These are phyloP conservation scores for Melanerpes formicivorus DNA, from an alignment of 2,113 vertebrate species.

Conservation along the genomic window DNA sequence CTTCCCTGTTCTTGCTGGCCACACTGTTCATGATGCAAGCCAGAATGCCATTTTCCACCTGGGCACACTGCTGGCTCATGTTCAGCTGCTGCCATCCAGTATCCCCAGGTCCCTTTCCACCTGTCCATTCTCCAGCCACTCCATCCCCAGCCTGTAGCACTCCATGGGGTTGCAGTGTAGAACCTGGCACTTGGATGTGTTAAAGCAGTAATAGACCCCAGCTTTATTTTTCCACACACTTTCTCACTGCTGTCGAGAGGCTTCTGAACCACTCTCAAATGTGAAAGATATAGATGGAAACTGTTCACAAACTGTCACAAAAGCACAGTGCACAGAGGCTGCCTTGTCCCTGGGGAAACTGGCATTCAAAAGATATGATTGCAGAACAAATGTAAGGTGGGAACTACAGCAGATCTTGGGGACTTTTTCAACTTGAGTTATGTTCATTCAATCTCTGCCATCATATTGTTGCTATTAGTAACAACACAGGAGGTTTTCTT, in stretches of 20 bases:
- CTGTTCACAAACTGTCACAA: background rate
- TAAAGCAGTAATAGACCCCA: background rate
- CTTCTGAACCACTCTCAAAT: background rate
- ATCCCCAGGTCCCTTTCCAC: too few species aligned
- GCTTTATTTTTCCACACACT: background rate
- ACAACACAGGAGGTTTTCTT: background rate
- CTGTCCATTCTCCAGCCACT: too few species aligned
- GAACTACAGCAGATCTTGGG: background rate
- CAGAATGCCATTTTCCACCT: too few species aligned
- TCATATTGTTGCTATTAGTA: background rate
- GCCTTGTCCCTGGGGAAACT: background rate
- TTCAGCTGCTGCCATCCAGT: too few species aligned
- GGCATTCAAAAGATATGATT: background rate
- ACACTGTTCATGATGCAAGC: too few species aligned
- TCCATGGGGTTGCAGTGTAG: too few species aligned
- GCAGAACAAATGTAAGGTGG: background rate
- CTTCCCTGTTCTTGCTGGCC: too few species aligned
- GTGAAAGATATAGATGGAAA: slow-evolving; percentile 12
- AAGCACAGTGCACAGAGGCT: background rate
- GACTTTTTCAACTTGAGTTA: background rate
- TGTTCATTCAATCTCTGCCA: background rate
- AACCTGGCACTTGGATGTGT: too few species aligned
- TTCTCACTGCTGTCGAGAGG: background rate
- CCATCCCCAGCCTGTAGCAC: too few species aligned
- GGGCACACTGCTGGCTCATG: too few species aligned